These are phyloP conservation scores for Siniperca chuatsi DNA, from an alignment of 2,113 vertebrate species.

Conservation along the genomic window DNA sequence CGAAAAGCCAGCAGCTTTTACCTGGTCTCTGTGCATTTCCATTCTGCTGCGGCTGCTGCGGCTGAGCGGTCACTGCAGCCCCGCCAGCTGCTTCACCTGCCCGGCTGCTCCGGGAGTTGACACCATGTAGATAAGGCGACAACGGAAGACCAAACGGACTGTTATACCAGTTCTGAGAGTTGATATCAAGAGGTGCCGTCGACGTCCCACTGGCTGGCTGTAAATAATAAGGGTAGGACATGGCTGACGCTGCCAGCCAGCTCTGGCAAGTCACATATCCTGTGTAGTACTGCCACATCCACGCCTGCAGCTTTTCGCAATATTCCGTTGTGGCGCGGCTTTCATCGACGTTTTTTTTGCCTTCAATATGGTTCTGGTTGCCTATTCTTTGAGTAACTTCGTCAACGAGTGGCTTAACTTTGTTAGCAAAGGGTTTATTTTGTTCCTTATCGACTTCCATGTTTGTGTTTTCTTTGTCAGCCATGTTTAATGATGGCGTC, in stretches of 20 bases:
- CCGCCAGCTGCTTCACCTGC: conserved; percentile 55
- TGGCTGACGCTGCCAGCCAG: conserved; percentile 81
- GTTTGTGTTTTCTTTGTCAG: conserved; percentile 75
- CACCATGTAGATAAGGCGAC: conserved; percentile 48
- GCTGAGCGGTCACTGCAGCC: conserved; percentile 53
- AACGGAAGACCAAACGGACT: conserved; percentile 60
- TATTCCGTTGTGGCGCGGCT: conserved; percentile 86
- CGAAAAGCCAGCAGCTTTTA: conserved; percentile 6
- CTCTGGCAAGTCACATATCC: conserved; percentile 92
- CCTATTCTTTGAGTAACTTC: neutral
- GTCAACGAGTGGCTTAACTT: conserved; percentile 23
- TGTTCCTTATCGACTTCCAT: conserved; percentile 63
- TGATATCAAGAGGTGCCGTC: conserved; percentile 50
- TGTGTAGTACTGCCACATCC: conserved; percentile 97
- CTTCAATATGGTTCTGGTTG: neutral
- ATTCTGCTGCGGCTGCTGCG: conserved; percentile 71
- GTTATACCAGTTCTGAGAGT: conserved; percentile 66
- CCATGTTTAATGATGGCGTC: conserved; percentile 78
- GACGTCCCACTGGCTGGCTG: conserved; percentile 57
- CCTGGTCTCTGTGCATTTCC: conserved; percentile 80
- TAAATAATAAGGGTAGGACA: conserved; percentile 77
- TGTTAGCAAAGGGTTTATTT: conserved; percentile 18
- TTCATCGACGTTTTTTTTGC: neutral
- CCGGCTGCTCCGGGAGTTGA: conserved; percentile 34
- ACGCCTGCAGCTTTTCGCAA: conserved; percentile 91